Percentiles rank a stretch among this genome's conserved stretches.
phyloP scores from a whole-genome alignment of 2,888 invertebrate species.

The Dorcus parallelipipedus region DNA sequence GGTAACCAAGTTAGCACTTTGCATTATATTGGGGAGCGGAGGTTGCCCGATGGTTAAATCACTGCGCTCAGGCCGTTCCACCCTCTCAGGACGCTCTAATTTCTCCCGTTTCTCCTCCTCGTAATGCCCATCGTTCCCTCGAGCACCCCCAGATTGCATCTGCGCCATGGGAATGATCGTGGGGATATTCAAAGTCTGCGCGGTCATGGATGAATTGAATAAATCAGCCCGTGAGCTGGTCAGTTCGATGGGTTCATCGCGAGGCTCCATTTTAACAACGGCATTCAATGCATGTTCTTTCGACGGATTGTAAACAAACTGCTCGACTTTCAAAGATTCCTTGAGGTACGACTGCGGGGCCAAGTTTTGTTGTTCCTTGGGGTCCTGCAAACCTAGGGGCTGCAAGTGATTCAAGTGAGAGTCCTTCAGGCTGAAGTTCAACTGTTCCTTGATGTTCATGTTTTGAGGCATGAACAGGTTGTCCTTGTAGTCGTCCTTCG shows the following conservation, averaged over 20 bases:
- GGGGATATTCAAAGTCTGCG: slow-evolving; percentile 44
- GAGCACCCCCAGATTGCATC: slow-evolving; percentile 21
- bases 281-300: slow-evolving; percentile 26
- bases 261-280: slow-evolving; percentile 45
- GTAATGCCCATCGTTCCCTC: slow-evolving; percentile 20
- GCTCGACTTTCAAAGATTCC: slow-evolving; percentile 26
- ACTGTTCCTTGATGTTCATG: slow-evolving; percentile 35
- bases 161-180: slow-evolving; percentile 39
- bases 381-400: slow-evolving; percentile 35
- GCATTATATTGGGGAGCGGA: slow-evolving; percentile 56
- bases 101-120: slow-evolving; percentile 33
- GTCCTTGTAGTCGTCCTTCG: slow-evolving; percentile 32
- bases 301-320: slow-evolving; percentile 14
- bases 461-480: slow-evolving; percentile 38
- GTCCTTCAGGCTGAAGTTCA: slow-evolving; percentile 41
- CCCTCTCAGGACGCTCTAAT: slow-evolving; percentile 39
- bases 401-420: slow-evolving; percentile 23
- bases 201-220: slow-evolving; percentile 25
- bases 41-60: slow-evolving; percentile 46
- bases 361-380: slow-evolving; percentile 39
- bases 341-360: slow-evolving; percentile 31
- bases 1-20: slow-evolving; percentile 56
- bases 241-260: slow-evolving; percentile 48
- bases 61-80: slow-evolving; percentile 30
- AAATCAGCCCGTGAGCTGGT: slow-evolving; percentile 31